Conservation (phyloP, 2,888 invertebrate genomes). For the Schizotus pectinicornis region DNA sequence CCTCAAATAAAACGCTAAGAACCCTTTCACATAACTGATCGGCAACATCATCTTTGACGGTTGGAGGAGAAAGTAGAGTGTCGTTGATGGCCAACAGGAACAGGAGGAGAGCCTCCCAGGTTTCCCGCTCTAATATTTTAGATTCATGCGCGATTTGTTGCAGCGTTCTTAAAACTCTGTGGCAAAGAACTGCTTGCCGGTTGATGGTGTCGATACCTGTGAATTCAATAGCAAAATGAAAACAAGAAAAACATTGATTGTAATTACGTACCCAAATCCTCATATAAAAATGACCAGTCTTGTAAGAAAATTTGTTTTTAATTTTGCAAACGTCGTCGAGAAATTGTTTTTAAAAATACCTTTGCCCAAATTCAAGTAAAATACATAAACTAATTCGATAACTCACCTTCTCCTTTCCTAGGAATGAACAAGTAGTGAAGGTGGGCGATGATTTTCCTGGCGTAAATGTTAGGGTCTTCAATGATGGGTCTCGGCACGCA, state of each 20-base stretch:
- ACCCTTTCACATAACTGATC: slow-evolving; percentile 95
- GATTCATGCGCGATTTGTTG: slow-evolving; percentile 82
- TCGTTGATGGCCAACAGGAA: slow-evolving; percentile 91
- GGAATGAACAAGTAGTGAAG: slow-evolving; percentile 95
- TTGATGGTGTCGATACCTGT: slow-evolving; percentile 87
- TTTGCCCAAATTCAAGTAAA: slow-evolving; percentile 2
- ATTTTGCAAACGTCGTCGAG: slow-evolving; percentile 39
- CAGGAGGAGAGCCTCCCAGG: slow-evolving; percentile 89
- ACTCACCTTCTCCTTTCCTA: slow-evolving; percentile 86
- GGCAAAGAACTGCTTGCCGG: slow-evolving; percentile 92
- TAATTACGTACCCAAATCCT: slow-evolving; percentile 76
- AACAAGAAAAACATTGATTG: slow-evolving; percentile 17
- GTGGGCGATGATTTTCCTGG: slow-evolving; percentile 88
- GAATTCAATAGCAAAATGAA: background rate
- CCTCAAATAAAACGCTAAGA: slow-evolving; percentile 90
- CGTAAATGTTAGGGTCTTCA: slow-evolving; percentile 89
- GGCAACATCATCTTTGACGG: slow-evolving; percentile 88
- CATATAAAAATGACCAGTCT: slow-evolving; percentile 91
- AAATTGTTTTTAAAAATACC: background rate
- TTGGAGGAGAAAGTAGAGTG: slow-evolving; percentile 89
- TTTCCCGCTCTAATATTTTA: slow-evolving; percentile 77
- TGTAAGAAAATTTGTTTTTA: slow-evolving; percentile 61
- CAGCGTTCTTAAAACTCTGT: slow-evolving; percentile 84
- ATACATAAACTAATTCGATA: background rate
- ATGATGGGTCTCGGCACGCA: slow-evolving; percentile 89